phyloP scores from a whole-genome alignment of 2,113 vertebrate genomes.

The Ailurus styani region DNA sequence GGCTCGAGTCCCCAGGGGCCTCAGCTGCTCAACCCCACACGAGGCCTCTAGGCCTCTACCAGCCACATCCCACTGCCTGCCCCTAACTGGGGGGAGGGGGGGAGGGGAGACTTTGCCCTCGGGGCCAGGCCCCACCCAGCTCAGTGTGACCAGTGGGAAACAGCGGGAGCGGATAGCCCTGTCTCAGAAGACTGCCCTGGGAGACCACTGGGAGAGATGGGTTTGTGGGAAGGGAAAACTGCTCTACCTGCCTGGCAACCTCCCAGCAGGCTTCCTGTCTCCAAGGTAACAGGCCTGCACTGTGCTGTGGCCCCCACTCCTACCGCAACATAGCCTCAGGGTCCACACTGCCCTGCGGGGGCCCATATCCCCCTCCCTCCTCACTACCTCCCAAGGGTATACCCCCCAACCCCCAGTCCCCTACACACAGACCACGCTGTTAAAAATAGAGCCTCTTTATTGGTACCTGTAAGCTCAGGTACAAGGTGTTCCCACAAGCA shows the following conservation, averaged over 20 bases:
- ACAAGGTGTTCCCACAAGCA: conserved; percentile 59
- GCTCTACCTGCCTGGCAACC: not conserved
- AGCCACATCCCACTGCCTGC: not conserved
- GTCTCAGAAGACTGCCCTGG: not conserved
- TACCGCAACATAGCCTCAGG: not conserved
- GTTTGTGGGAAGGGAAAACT: not conserved
- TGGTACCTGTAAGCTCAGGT: conserved; percentile 64
- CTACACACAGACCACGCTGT: conserved; percentile 6
- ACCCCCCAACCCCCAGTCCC: not conserved
- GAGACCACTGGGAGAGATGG: not conserved
- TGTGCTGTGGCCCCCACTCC: not conserved
- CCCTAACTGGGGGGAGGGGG: not conserved
- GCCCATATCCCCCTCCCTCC: too few relatives aligned
- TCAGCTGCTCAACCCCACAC: not conserved
- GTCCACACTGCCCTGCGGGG: not conserved
- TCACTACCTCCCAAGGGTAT: not conserved
- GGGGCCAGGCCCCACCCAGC: not conserved
- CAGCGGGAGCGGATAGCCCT: not conserved
- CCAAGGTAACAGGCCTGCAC: not conserved
- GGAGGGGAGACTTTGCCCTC: not conserved
- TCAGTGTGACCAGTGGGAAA: not conserved
- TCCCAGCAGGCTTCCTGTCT: not conserved
- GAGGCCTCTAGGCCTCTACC: not conserved
- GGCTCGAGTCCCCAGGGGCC: not conserved
- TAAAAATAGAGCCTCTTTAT: conserved; percentile 73